Base-by-base conservation (phyloP, 2,797 vertebrate species). In the Neomorphus geoffroyi region DNA sequence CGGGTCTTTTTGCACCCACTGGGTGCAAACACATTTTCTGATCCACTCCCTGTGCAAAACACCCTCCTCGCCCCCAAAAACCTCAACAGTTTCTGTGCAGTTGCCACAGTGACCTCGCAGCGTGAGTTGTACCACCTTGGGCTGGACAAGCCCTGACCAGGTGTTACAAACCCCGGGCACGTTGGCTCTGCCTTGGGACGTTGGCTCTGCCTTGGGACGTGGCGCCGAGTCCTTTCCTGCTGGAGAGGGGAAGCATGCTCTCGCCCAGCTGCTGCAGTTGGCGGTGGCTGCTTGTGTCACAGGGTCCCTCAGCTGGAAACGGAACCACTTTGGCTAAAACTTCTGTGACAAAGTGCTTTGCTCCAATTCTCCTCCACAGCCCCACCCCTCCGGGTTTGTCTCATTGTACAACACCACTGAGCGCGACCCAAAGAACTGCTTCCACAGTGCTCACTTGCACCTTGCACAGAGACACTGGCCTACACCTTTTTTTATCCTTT, bases 81-180 rank as follows among this genome's bases (percentile, higher is more conserved):
- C 0, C 4, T 28, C 45, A 66, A 21, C 8, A 9, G 33, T 4
- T 69, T 70, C 72, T 11, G 17, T 48, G 56, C 9, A 14, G 71
- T 15, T n/a, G 7, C 70, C 37, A 86, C 10, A 48, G 3, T 27
- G 88, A 15, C 41, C 53, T 28, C 45, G 4, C 3, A 18, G 6
- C 1, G 0, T 1, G 1, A n/a, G 35, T 48, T 54, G 10, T 3
- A 3, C 26, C 21, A 37, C 46, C 51, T 26, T 2, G 46, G 65
- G 56, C 37, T 22, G 41, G 41, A 27, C 10, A 3, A 30, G 53
- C 0, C 0, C 62, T 24, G 17, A 32, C 11, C 13, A 8, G 12
- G 11, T 2, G 2, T 39, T 79, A 17, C n/a, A 30, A 6, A 3
- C 26, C 16, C 0, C 22, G 4, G 66, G 27, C 41, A 26, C 21